phyloP scores from a whole-genome alignment of 2,113 vertebrate genomes.

The Gorilla gorilla region DNA sequence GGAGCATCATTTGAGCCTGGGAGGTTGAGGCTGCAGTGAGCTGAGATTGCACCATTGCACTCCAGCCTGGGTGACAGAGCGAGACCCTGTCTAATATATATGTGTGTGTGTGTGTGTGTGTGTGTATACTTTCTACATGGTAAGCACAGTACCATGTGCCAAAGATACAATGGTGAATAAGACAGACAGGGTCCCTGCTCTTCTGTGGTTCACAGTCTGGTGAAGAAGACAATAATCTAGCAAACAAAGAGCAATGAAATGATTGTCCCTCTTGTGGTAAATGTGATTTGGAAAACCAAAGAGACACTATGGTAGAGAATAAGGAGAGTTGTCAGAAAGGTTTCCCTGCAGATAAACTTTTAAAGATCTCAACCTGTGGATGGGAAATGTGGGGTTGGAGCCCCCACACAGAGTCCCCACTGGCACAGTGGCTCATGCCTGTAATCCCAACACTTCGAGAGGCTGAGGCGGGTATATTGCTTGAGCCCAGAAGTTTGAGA shows the following conservation, averaged over 20 bases:
- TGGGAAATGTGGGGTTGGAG: too few relatives aligned
- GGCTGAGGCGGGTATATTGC: too few relatives aligned
- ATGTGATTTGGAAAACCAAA: not conserved
- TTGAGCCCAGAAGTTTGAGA: too few relatives aligned
- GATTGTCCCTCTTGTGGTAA: not conserved
- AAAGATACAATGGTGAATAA: not conserved
- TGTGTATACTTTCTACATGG: not conserved
- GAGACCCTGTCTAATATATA: too few relatives aligned
- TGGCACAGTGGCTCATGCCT: too few relatives aligned
- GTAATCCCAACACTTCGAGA: too few relatives aligned
- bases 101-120: too few relatives aligned
- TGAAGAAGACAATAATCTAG: not conserved
- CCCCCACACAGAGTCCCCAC: too few relatives aligned
- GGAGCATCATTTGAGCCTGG: not conserved
- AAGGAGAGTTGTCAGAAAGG: too few relatives aligned
- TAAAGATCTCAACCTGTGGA: not conserved
- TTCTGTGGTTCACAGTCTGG: not conserved
- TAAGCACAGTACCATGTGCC: accelerated
- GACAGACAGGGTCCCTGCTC: not conserved
- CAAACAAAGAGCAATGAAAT: not conserved
- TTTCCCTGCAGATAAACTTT: not conserved
- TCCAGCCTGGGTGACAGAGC: not conserved
- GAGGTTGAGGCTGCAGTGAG: not conserved
- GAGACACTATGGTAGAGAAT: not conserved
- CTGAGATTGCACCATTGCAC: not conserved